phyloP scores from a whole-genome alignment of 2,797 vertebrate genomes.

The Tenualosa thibaudeaui region DNA sequence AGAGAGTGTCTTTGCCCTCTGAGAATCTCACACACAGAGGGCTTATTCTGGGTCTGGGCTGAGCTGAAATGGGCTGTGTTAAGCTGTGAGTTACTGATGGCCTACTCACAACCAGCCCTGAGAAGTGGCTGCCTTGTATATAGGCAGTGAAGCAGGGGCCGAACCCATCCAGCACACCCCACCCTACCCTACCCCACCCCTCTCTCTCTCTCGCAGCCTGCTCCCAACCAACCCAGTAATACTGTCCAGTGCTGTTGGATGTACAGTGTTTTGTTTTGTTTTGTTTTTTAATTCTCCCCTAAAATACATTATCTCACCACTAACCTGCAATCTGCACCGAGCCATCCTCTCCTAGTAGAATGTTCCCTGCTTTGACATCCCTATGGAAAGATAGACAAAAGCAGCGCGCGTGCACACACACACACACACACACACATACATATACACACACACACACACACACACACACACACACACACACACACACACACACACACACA shows the following conservation, averaged over 20 bases:
- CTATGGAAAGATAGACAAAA: conserved; percentile 68
- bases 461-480: conserved; percentile 46
- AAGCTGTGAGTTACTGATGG: background rate
- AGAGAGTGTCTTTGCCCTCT: conserved; percentile 2
- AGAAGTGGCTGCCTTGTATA: background rate
- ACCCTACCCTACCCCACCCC: background rate
- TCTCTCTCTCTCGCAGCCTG: background rate
- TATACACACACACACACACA: conserved; percentile 5
- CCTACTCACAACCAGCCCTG: background rate
- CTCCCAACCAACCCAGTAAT: background rate
- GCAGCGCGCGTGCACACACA: background rate
- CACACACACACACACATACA: background rate
- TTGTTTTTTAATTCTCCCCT: conserved; percentile 43
- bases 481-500: background rate
- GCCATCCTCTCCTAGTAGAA: conserved; percentile 96
- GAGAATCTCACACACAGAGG: background rate
- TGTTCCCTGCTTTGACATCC: conserved; percentile 97
- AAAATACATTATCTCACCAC: conserved; percentile 32
- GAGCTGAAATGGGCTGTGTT: background rate
- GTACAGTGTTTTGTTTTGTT: background rate
- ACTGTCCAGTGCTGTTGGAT: background rate
- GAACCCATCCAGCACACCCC: background rate
- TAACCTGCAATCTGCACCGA: conserved; percentile 98
- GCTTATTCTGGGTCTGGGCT: background rate
- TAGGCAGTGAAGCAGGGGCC: background rate